phyloP scores from a whole-genome alignment of 2,888 invertebrate genomes.

The Scotopteryx bipunctaria region DNA sequence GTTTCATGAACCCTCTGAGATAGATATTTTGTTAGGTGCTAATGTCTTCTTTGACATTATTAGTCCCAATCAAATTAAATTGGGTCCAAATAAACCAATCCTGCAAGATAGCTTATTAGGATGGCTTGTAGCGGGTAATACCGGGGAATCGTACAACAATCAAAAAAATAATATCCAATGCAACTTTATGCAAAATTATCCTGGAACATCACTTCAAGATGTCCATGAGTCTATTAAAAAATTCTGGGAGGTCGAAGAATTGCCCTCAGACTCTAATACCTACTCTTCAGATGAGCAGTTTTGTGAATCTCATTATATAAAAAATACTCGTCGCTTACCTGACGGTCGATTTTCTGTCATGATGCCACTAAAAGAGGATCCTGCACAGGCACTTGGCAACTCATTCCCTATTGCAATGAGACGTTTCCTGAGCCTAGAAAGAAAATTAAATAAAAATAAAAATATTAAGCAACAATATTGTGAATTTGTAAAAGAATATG shows the following conservation, averaged over 20 bases:
- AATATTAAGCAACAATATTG: constrained; percentile 3
- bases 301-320: constrained; percentile 11
- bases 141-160: too few relatives aligned
- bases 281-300: constrained; percentile 1
- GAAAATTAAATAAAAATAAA: not conserved
- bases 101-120: too few relatives aligned
- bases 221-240: not conserved
- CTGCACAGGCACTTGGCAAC: not conserved
- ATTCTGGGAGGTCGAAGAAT: constrained; percentile 8
- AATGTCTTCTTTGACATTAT: too few relatives aligned
- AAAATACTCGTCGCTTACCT: constrained; percentile 1
- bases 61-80: too few relatives aligned
- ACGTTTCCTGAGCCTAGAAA: constrained; percentile 7
- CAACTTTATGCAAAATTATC: constrained; percentile 1
- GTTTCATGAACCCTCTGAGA: too few relatives aligned
- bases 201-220: constrained; percentile 1
- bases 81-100: too few relatives aligned
- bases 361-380: constrained; percentile 2
- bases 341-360: constrained; percentile 6
- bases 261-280: not conserved
- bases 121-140: too few relatives aligned
- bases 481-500: constrained; percentile 9
- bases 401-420: constrained; percentile 1
- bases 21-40: too few relatives aligned
- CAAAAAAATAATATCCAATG: not conserved